Conservation (phyloP, 2,888 invertebrate genomes). For the Dinocampus coccinellae region DNA sequence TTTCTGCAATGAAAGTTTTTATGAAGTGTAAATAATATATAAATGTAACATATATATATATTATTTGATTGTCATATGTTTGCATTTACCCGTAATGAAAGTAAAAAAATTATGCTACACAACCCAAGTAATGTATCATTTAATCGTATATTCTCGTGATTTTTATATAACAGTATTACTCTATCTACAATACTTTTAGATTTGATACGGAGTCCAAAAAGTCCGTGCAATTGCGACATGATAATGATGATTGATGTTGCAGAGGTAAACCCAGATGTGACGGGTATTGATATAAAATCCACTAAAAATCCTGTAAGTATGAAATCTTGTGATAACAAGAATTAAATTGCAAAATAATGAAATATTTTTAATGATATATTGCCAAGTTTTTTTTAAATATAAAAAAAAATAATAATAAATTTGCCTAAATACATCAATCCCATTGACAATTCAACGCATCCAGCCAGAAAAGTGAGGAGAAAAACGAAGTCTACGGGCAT, state of each 20-base stretch:
- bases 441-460: slow-evolving; percentile 83
- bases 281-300: slow-evolving; percentile 86
- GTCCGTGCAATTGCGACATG: slow-evolving; percentile 80
- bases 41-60: not conserved
- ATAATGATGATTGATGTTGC: slow-evolving; percentile 86
- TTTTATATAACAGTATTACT: slow-evolving; percentile 70
- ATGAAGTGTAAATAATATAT: not conserved
- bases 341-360: not conserved
- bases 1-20: slow-evolving; percentile 70
- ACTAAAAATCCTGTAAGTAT: slow-evolving; percentile 80
- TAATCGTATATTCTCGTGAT: slow-evolving; percentile 71
- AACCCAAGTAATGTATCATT: slow-evolving; percentile 79
- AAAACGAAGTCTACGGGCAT: slow-evolving; percentile 81
- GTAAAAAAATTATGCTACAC: slow-evolving; percentile 76
- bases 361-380: no score
- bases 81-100: slow-evolving; percentile 79
- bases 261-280: slow-evolving; percentile 87
- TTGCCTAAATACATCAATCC: slow-evolving; percentile 85
- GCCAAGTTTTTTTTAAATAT: slow-evolving; percentile 16
- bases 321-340: slow-evolving; percentile 26
- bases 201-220: slow-evolving; percentile 79
- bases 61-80: no score
- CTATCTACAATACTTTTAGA: slow-evolving; percentile 79
- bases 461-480: slow-evolving; percentile 83
- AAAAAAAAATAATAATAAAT: slow-evolving; percentile 40